phyloP scores from a whole-genome alignment of 2,888 invertebrate species.

The Catonia carolina region DNA sequence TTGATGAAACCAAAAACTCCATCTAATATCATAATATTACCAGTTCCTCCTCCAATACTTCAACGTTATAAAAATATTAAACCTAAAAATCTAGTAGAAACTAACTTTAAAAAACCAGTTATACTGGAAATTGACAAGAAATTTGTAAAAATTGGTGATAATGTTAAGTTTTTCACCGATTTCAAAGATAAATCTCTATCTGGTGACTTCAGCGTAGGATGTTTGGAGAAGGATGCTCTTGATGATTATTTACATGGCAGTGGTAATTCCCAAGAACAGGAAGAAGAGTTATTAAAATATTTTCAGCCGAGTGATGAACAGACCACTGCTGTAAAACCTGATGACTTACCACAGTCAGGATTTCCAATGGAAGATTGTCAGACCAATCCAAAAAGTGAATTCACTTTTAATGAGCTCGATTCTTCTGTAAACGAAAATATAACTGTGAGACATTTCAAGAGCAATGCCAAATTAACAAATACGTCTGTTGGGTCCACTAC shows the following conservation, averaged over 20 bases:
- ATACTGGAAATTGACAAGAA: neutral
- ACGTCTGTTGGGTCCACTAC: no score
- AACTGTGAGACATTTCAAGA: no score
- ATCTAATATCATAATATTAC: neutral
- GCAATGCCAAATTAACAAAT: no score
- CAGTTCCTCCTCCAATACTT: constrained; percentile 27
- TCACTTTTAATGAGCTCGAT: neutral
- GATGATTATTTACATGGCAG: constrained; percentile 75
- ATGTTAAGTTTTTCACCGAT: no score
- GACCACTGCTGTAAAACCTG: neutral
- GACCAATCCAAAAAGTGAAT: constrained; percentile 31
- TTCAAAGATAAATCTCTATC: neutral
- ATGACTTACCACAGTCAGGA: constrained; percentile 5
- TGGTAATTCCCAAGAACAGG: constrained; percentile 69
- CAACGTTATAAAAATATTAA: constrained; percentile 50
- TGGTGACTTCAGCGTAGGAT: constrained; percentile 29
- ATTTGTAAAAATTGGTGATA: neutral
- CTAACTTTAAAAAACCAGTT: neutral
- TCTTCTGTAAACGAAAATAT: no score
- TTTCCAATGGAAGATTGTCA: neutral
- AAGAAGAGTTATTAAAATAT: constrained; percentile 77
- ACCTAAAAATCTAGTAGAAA: constrained; percentile 41
- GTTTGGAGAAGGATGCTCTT: constrained; percentile 66
- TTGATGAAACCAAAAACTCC: neutral
- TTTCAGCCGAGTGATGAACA: constrained; percentile 51